phyloP scores from a whole-genome alignment of 2,888 invertebrate species.

The Stegophylla sp. region DNA sequence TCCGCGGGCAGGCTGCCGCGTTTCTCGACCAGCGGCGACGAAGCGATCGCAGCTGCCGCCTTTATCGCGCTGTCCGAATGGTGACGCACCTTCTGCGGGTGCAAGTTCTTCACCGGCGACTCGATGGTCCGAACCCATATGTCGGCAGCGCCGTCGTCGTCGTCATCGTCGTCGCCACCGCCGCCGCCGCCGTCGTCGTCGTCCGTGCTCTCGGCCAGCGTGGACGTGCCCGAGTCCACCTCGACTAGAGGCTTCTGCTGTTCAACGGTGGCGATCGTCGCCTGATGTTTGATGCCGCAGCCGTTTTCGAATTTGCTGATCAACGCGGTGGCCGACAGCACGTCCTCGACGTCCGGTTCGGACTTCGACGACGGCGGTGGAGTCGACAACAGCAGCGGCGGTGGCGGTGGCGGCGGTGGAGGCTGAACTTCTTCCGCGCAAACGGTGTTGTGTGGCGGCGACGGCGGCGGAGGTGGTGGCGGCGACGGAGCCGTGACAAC shows the following conservation, averaged over 20 bases:
- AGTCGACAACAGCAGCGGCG: conserved; percentile 11
- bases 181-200: conserved; percentile 40
- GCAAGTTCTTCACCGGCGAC: conserved; percentile 61
- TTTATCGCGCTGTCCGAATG: conserved; percentile 48
- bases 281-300: conserved; percentile 20
- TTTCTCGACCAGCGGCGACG: conserved; percentile 26
- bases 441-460: neutral
- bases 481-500: conserved; percentile 26
- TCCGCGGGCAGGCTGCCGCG: conserved; percentile 39
- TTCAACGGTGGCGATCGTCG: neutral
- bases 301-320: conserved; percentile 52
- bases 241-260: conserved; percentile 1
- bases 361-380: neutral
- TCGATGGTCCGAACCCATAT: conserved; percentile 63
- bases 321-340: conserved; percentile 47
- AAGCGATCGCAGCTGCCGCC: neutral
- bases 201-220: conserved; percentile 56
- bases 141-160: conserved; percentile 62
- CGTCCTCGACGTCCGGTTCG: conserved; percentile 41
- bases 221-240: conserved; percentile 52
- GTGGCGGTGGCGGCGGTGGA: conserved; percentile 31
- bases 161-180: conserved; percentile 61
- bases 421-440: too few species aligned
- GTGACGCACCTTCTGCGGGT: conserved; percentile 41
- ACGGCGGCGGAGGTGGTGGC: conserved; percentile 26